phyloP scores from a whole-genome alignment of 2,797 vertebrate genomes.

The Picus viridis region DNA sequence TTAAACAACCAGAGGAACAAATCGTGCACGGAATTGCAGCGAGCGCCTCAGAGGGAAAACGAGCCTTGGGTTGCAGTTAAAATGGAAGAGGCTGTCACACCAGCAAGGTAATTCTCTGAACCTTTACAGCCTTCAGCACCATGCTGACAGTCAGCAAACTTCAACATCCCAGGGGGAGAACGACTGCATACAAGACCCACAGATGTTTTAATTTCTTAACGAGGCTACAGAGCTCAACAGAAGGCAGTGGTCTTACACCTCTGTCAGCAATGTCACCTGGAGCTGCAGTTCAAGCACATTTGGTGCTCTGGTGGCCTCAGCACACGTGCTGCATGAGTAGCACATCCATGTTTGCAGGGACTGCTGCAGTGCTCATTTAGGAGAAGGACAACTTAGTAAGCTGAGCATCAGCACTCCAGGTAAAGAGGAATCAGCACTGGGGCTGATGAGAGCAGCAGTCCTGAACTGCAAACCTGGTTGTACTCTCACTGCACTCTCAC shows the following conservation, averaged over 20 bases:
- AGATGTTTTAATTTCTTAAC: slow-evolving; percentile 60
- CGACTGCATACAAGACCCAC: slow-evolving; percentile 3
- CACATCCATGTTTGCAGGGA: not conserved
- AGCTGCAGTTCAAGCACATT: not conserved
- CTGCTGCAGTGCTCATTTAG: not conserved
- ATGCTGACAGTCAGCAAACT: slow-evolving; percentile 55
- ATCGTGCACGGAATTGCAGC: slow-evolving; percentile 74
- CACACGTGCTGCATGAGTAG: not conserved
- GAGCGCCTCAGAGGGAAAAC: slow-evolving; percentile 63
- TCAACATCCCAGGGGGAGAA: slow-evolving; percentile 34
- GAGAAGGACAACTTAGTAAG: not conserved
- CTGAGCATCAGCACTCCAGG: not conserved
- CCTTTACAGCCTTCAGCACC: slow-evolving; percentile 44
- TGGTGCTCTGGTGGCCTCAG: not conserved
- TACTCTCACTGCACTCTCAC: not conserved
- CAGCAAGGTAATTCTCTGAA: slow-evolving; percentile 72
- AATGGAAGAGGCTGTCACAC: slow-evolving; percentile 69
- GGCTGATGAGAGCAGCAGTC: rapidly evolving
- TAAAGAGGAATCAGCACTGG: not conserved
- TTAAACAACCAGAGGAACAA: slow-evolving; percentile 77
- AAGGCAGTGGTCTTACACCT: not conserved
- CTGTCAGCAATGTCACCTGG: not conserved
- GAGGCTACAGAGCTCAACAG: slow-evolving; percentile 19
- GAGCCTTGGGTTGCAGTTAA: slow-evolving; percentile 57
- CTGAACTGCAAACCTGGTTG: not conserved